Evolutionary conservation across 2,888 invertebrate species (phyloP), one percentile per base, ranked within the genome.

Genomic region (Leptodirus hochenwartii): DNA sequence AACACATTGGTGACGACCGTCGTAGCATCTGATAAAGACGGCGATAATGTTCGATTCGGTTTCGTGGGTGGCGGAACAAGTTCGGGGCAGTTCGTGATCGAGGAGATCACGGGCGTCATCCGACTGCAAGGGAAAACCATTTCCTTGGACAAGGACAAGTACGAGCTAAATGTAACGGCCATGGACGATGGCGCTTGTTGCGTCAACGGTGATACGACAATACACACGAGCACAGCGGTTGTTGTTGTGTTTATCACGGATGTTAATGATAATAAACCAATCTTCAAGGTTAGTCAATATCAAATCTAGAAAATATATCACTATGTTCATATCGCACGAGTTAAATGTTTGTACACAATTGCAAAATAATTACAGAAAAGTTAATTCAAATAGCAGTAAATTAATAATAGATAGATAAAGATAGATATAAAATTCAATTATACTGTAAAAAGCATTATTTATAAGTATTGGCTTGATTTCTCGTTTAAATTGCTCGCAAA

Each of bases 141-240:
- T 40, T 72, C 80, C 1, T 58, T 91, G 39, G 90, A 90, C 49
- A 67, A 84, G 38, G 90, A 91, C 51, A 91, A 91, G 53, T 95
- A 95, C 50, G 88, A 88, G 51, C 57, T 98, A 33, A 96, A 95
- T 51, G 91, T 98, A 5, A 91, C 93, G 0, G 96, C 96, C 2
- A 73, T 85, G 62, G 98, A 98, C 50, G 96, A 98, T 51, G 96
- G 96, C 1, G 81, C 87, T 2, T 98, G 96, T 51, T 98, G 96
- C 51, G 79, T 77, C 9, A 81, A 85, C 39, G 87, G 85, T 3
- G 81, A 80, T 41, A 65, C 72, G 2, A 82, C 80, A 0, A 81
- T 85, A 41, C 88, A 91, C 49, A 88, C 90, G 0, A 88, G 85
- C 27, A 88, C 90, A 0, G 91, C 91, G 5, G 85, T 88, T 2